Base-by-base conservation (phyloP, 2,888 invertebrate species). In the Alentia gelatinosa region DNA sequence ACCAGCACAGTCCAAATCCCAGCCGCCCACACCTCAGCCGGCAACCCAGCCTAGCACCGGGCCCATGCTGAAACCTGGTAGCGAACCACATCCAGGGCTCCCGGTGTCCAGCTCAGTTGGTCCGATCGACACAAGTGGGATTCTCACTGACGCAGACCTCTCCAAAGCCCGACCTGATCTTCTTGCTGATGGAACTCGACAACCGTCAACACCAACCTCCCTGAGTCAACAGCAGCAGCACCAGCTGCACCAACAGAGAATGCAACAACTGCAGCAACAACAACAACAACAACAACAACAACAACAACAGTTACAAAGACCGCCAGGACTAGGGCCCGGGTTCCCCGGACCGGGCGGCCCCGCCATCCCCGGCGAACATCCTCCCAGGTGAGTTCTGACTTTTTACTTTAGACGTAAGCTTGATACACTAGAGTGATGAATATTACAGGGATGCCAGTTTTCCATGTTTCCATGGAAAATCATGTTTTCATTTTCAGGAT, bases 261-360 rank as follows among this genome's bases (percentile, higher is more conserved):
- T 23, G 19, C 89, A 74, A 83, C 90, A 84, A 68, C 68, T 47
- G 42, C 56, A 74, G 68, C 91, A 91, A 26, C 90, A 84, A 40
- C 79, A 42, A 35, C 91, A 91, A 35, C 91, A 90, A 12, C 91
- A 91, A 26, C 90, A 90, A 37, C 91, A 91, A 26, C 86, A 30
- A 33, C 63, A 30, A 35, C 63, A 7, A 12, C 89, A 40, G 39
- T n/a, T n/a, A n/a, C n/a, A n/a, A n/a, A n/a, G n/a, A n/a, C n/a
- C 35, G n/a, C 12, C 89, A 30, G 68, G 37, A 35, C 33, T 26
- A 68, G 68, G 89, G 37, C 3, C 89, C 89, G 30, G 42, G 42
- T n/a, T 23, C 88, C 5, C 23, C 12, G 26, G 19, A 40, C 9
- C 19, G 19, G 5, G 39, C 7, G 9, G 50, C 37, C 7, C 15